These are phyloP conservation scores for Pseudomugil gertrudae DNA, from an alignment of 2,797 vertebrate species.

Conservation along the genomic window DNA sequence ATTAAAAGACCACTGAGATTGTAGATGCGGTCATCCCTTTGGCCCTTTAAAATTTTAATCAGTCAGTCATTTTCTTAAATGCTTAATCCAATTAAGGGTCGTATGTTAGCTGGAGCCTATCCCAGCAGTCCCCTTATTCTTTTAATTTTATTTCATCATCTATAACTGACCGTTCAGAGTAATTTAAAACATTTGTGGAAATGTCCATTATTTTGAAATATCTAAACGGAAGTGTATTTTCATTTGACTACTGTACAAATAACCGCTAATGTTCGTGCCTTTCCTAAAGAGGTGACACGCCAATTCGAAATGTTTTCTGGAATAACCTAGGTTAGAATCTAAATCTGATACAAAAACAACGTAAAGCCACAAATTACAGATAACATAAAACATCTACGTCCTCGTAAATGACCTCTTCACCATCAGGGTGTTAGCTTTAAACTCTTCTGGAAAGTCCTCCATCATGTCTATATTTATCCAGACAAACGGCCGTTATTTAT, in stretches of 20 bases:
- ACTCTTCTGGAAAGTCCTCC: background rate
- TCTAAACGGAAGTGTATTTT: background rate
- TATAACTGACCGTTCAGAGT: background rate
- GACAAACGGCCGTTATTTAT: background rate
- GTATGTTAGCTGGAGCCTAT: too few relatives aligned
- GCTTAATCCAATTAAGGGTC: too few relatives aligned
- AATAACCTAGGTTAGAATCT: background rate
- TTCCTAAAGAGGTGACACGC: slow-evolving; percentile 25
- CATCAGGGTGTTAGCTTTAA: background rate
- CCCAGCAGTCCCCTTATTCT: too few relatives aligned
- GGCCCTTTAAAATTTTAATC: too few relatives aligned
- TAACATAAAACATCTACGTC: background rate
- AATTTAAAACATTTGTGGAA: fast-evolving
- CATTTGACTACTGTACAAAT: background rate
- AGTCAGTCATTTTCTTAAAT: too few relatives aligned
- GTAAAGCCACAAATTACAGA: background rate
- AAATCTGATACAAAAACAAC: slow-evolving; percentile 13
- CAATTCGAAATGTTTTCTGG: background rate
- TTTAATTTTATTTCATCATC: background rate
- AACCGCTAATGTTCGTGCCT: slow-evolving; percentile 1
- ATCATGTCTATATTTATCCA: background rate
- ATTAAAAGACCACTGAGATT: too few relatives aligned
- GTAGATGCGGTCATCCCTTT: too few relatives aligned
- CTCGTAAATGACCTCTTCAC: slow-evolving; percentile 14
- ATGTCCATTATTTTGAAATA: slow-evolving; percentile 30